Conservation (phyloP, 2,888 invertebrate species). For the Cyrtodaria siliqua region DNA sequence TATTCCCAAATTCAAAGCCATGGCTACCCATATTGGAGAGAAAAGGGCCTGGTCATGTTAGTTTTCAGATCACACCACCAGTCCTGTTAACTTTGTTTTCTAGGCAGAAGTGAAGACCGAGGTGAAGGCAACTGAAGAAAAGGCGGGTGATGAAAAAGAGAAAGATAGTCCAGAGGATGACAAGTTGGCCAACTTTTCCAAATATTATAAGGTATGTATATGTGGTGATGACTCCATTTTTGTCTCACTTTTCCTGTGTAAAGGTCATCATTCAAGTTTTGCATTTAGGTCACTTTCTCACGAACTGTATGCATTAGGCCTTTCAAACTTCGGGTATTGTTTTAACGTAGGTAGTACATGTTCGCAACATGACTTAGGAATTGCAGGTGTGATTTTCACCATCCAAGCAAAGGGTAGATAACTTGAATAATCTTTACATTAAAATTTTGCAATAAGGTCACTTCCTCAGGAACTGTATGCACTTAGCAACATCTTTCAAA, state of each 20-base stretch:
- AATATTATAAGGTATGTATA: conserved; percentile 13
- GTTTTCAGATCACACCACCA: no score
- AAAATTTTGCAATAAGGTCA: no score
- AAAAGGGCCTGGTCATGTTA: no score
- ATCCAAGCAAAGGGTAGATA: neutral
- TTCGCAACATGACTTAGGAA: neutral
- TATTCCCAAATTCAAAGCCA: no score
- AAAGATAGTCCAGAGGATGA: neutral
- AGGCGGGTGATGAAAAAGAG: neutral
- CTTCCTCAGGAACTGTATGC: no score
- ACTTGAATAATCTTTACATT: neutral
- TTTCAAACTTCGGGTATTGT: neutral
- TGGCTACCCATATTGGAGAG: no score
- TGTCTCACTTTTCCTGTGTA: no score
- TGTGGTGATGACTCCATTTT: neutral
- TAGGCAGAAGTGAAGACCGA: conserved; percentile 4
- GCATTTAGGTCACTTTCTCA: no score
- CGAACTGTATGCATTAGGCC: no score
- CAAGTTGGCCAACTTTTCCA: conserved; percentile 4
- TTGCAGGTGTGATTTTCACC: neutral
- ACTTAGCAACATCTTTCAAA: no score
- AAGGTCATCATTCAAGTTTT: no score
- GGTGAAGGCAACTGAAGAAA: neutral
- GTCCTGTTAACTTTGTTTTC: no score
- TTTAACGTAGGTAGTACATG: neutral